Conservation (phyloP, 2,888 invertebrate species). For the Falcaria lacertinaria region DNA sequence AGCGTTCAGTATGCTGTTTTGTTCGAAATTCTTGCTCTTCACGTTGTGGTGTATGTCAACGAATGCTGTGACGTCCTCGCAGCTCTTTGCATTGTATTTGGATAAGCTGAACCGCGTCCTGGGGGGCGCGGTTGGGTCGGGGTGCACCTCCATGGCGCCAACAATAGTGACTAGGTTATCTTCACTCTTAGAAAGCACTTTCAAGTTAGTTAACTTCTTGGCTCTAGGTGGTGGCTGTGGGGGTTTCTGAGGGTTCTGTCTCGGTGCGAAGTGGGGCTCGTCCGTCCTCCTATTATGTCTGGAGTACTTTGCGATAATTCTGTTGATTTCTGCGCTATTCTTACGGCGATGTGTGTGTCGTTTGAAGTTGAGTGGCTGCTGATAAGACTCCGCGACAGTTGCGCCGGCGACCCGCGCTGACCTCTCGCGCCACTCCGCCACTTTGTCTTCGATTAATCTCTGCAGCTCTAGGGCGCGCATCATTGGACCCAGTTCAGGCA, state of each 20-base stretch:
- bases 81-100: constrained; percentile 66
- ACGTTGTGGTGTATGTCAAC: constrained; percentile 54
- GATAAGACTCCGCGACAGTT: constrained; percentile 73
- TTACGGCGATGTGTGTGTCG: constrained; percentile 74
- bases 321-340: constrained; percentile 76
- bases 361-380: constrained; percentile 73
- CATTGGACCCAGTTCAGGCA: constrained; percentile 73
- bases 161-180: constrained; percentile 59
- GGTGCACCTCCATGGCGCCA: constrained; percentile 50
- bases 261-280: constrained; percentile 43
- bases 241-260: constrained; percentile 35
- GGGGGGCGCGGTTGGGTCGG: constrained; percentile 39
- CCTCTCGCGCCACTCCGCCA: constrained; percentile 75
- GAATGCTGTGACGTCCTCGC: constrained; percentile 65
- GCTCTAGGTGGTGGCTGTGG: constrained; percentile 57
- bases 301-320: constrained; percentile 77
- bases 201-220: constrained; percentile 41
- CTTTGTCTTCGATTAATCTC: constrained; percentile 74
- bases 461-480: constrained; percentile 75
- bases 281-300: constrained; percentile 62
- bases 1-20: constrained; percentile 64
- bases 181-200: constrained; percentile 61
- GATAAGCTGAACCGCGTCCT: constrained; percentile 42
- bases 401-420: constrained; percentile 69
- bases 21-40: constrained; percentile 63